Percentiles rank a stretch among this genome's conserved stretches.
Conservation (phyloP, 2,113 vertebrate species). For the Clarias gariepinus region DNA sequence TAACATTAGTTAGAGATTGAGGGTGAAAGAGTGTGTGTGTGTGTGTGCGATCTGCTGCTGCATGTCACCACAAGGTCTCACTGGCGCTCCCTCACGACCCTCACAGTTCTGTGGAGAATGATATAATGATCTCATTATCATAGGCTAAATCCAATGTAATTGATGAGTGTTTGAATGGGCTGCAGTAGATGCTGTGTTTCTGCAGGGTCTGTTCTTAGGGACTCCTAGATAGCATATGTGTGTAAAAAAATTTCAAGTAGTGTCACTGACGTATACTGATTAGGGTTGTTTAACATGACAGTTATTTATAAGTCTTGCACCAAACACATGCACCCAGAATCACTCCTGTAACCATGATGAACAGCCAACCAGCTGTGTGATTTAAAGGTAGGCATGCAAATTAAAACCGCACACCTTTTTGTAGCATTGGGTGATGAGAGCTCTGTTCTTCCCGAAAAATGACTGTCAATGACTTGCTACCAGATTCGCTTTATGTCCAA, state of each 20-base stretch:
- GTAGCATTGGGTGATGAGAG: not conserved
- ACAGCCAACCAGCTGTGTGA: conserved; percentile 17
- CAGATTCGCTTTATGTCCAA: conserved; percentile 29
- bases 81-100: not conserved
- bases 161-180: conserved; percentile 24
- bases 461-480: conserved; percentile 41
- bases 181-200: conserved; percentile 15
- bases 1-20: conserved; percentile 36
- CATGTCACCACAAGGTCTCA: conserved; percentile 30
- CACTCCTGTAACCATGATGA: conserved; percentile 1
- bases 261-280: conserved; percentile 42
- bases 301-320: conserved; percentile 17
- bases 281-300: conserved; percentile 41
- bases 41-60: not conserved
- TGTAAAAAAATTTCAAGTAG: not conserved
- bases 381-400: conserved; percentile 22
- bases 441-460: conserved; percentile 18
- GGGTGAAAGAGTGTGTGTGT: not conserved
- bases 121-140: conserved; percentile 27
- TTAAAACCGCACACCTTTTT: not conserved
- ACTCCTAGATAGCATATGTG: not conserved
- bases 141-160: not conserved
- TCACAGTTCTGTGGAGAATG: conserved; percentile 22
- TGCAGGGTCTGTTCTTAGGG: conserved; percentile 11
- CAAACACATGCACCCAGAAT: not conserved